Base-by-base conservation (phyloP, 2,797 vertebrate genomes). In the Peromyscus nudipes region DNA sequence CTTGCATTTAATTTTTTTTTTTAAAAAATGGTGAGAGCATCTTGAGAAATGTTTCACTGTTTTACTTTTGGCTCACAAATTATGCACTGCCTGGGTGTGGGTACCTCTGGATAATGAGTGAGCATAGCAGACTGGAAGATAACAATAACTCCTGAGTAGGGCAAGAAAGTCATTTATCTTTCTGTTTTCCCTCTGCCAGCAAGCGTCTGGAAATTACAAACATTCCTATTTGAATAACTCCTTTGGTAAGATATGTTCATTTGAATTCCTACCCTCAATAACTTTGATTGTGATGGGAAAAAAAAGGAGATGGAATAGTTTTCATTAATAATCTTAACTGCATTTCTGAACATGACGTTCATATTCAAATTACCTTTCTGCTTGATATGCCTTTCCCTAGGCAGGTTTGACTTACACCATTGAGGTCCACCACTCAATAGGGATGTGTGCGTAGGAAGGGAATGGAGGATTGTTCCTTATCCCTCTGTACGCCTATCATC, bases 101-200 rank as follows among this genome's bases (percentile, higher is more conserved):
- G 96, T 98, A 98, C 95, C 1, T 10, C 94, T 93, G 97, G 97
- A 98, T 98, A 98, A 99, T 98, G 98, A 98, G 97, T 97, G 96
- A 98, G 96, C 96, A 98, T 98, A 98, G 98, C 94, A 97, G 95
- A 95, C 96, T 98, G 83, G 95, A 97, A 97, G 98, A 98, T 98
- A 98, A 98, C 97, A 98, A 97, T 98, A 98, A 97, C 98, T 98
- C 91, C 94, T 46, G 91, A 98, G 97, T 92, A 98, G 98, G 96
- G 98, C 97, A 98, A 98, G 98, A 98, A 98, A 98, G 97, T 97
- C 19, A 79, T 98, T 98, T 98, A 98, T 98, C 98, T 98, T 98
- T 98, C 98, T 93, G 89, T 97, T 98, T 98, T 94, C 96, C 88
- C 97, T 98, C 97, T 97, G 96, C 96, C 89, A 96, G 97, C 95